Percentiles rank a stretch among this genome's conserved stretches.
phyloP scores from a whole-genome alignment of 2,113 vertebrate genomes.

The Varanus salvator region DNA sequence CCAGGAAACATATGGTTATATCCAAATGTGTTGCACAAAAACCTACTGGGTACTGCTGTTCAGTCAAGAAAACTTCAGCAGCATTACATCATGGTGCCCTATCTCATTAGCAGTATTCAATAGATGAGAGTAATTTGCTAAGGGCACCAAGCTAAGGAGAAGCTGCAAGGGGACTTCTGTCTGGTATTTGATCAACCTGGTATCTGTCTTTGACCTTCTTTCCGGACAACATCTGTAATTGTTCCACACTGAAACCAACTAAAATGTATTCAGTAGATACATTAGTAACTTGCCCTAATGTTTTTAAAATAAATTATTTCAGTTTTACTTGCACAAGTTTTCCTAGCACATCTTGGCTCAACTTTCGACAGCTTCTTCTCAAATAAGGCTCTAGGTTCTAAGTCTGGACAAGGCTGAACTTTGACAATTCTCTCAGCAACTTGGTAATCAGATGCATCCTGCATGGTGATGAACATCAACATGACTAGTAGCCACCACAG shows the following conservation, averaged over 20 bases:
- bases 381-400: background rate
- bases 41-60: background rate
- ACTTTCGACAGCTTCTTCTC: too few species aligned
- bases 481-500: too few species aligned
- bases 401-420: background rate
- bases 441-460: too few species aligned
- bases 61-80: background rate
- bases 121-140: background rate
- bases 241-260: background rate
- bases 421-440: too few species aligned
- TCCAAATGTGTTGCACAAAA: background rate
- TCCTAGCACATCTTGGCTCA: too few species aligned
- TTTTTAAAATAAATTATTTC: background rate
- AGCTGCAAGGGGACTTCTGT: background rate
- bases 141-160: background rate
- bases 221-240: background rate
- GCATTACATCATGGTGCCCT: background rate
- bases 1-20: background rate
- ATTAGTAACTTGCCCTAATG: background rate
- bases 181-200: background rate
- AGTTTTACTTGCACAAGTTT: too few species aligned
- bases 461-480: too few species aligned
- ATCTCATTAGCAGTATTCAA: background rate
- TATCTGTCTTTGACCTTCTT: background rate
- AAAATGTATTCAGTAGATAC: background rate